Evolutionary conservation across 2,888 invertebrate species (phyloP).

Genomic region (Trichopoda pennipes): DNA sequence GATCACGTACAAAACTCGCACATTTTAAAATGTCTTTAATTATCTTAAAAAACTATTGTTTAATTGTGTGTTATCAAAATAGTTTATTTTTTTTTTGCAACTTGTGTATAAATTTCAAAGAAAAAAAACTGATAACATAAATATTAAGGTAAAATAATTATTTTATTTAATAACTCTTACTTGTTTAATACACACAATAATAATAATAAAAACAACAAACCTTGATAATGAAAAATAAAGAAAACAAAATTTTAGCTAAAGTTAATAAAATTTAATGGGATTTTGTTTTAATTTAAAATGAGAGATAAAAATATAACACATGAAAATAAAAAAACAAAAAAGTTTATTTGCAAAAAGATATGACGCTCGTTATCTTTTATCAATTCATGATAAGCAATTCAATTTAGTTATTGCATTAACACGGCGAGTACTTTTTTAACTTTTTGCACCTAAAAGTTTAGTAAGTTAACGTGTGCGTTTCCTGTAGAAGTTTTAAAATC

Average conservation of each 20-base stretch:
- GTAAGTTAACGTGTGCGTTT: too few species aligned
- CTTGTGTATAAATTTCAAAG: neutral
- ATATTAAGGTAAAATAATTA: constrained; percentile 3
- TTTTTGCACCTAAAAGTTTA: neutral
- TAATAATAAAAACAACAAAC: too few species aligned
- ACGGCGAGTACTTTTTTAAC: neutral
- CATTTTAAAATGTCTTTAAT: neutral
- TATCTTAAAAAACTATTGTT: constrained; percentile 20
- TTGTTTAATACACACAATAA: neutral
- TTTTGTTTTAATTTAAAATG: neutral
- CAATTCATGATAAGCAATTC: neutral
- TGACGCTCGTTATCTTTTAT: neutral
- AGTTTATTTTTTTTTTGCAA: neutral
- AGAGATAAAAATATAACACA: neutral
- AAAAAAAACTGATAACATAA: constrained; percentile 15
- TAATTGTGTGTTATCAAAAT: constrained; percentile 2
- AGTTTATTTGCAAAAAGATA: neutral
- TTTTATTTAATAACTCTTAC: constrained; percentile 16
- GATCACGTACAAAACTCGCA: neutral
- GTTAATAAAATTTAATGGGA: too few species aligned
- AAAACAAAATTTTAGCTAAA: too few species aligned
- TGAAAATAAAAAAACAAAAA: neutral
- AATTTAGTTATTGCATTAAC: neutral
- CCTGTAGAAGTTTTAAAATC: too few species aligned
- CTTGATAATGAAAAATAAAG: too few species aligned